Base-by-base conservation (phyloP, 2,113 vertebrate genomes). In the Tetrax tetrax region DNA sequence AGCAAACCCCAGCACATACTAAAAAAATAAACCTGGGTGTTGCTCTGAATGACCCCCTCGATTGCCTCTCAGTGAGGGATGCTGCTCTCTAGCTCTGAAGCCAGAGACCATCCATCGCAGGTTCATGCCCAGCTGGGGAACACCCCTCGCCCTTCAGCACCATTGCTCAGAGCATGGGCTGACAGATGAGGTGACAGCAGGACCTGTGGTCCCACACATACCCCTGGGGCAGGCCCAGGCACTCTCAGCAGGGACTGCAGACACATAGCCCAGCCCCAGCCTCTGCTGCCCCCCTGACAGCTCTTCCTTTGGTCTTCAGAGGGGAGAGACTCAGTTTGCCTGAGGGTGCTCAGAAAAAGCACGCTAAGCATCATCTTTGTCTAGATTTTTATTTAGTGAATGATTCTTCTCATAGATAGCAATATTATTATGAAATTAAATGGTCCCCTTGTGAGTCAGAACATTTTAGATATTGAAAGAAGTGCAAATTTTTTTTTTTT, bases 41-140 rank as follows among this genome's bases (percentile, higher is more conserved):
- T 96, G 53, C 43, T 87, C 25, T 51, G 71, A 61, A 38, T 29
- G 23, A 71, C 4, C 5, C 9, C 8, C 24, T 45, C 14, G 41
- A 50, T 33, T 57, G 33, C 6, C 28, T 7, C 31, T 25, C 61
- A 79, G 45, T 10, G 20, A 83, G 43, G 11, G 35, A 61, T n/a
- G 68, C 50, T 87, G 35, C 17, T 47, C 11, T 15, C 10, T 25
- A 33, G 33, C 50, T 74, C 43, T 63, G 77, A 80, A 91, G 64
- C 13, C 60, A 59, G 35, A 38, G 6, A 65, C 21, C 4, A 3
- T 2, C 24, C 1, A 1, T 3, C 22, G 64, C 22, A 66, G 20
- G 20, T 24, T 60, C 12, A 8, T 13, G 4, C 23, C 41, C 74
- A 53, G 41, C 17, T 66, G n/a, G 31, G 11, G 27, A 94, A 53